Base-by-base conservation (phyloP, 2,888 invertebrate species). In the Clitarchus hookeri region DNA sequence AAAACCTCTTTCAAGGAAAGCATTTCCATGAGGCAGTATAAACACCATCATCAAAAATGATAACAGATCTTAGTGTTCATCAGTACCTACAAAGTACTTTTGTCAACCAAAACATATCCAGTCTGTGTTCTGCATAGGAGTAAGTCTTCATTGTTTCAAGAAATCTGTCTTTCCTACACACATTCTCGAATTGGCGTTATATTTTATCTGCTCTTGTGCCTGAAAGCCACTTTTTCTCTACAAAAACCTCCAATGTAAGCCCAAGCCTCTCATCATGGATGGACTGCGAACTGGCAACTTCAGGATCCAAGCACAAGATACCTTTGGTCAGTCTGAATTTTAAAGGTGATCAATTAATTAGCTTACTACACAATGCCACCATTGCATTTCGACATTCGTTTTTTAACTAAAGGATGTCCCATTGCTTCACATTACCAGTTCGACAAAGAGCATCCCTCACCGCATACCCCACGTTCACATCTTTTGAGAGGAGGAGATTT, bases 311-410 rank as follows among this genome's bases (percentile, higher is more conserved):
- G 79, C 13, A 79, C 0, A 0, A 79, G 13, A 79, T 79, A 23
- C 26, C 13, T n/a, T 79, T 79, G 79, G 79, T 79, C 27, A 79
- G 79, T 79, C 27, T 79, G 79, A 26, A 79, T 79, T 79, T 79
- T 8, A 79, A 27, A 79, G 79, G 79, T 12, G 79, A n/a, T 26
- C 79, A n/a, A 12, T 79, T 23, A 79, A n/a, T 12, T 13, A 79
- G 13, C 79, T 79, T 79, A 13, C 13, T 13, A n/a, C 79, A 79
- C 8, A 79, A 12, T 27, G 25, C 27, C 23, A 26, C 26, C 27
- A 79, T 9, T 26, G 26, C 9, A 26, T 25, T 79, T 27, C 23
- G 25, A 79, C 79, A 79, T 0, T 79, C 79, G 13, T 79, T 25
- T n/a, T 27, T 79, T 8, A 79, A 79, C 13, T 26, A 6, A 12